These are phyloP conservation scores for Palythoa caribaeorum DNA, from an alignment of 92 coral and sea anemone species.

Conservation along the genomic window DNA sequence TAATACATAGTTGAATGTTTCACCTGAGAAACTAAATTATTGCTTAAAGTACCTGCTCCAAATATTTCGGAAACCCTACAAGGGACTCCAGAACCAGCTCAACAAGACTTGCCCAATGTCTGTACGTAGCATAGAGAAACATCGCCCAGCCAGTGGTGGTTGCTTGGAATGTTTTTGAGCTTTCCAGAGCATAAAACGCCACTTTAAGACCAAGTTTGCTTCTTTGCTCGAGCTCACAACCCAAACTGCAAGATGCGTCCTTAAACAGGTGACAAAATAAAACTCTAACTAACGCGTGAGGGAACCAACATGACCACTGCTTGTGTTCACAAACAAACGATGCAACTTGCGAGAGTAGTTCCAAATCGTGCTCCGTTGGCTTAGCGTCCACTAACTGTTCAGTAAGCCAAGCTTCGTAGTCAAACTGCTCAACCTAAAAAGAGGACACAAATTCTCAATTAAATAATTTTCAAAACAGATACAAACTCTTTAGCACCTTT, in stretches of 20 bases:
- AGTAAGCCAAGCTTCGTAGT: conserved; percentile 79
- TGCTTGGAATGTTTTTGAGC: conserved; percentile 20
- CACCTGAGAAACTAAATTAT: conserved; percentile 6
- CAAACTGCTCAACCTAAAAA: conserved; percentile 74
- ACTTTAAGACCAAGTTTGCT: conserved; percentile 49
- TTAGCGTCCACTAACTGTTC: conserved; percentile 57
- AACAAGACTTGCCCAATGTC: conserved; percentile 83
- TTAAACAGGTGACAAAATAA: conserved; percentile 72
- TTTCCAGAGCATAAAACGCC: conserved; percentile 51
- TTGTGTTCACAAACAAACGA: conserved; percentile 9
- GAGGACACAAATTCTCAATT: neutral
- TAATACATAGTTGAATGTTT: no score
- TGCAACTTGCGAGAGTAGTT: conserved; percentile 55
- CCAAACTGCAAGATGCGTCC: conserved; percentile 48
- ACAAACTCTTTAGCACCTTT: neutral
- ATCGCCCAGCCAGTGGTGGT: conserved; percentile 54
- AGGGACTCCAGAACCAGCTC: conserved; percentile 75
- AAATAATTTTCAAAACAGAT: neutral
- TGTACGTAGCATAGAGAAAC: conserved; percentile 73
- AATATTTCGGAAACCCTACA: conserved; percentile 49
- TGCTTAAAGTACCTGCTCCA: conserved; percentile 59
- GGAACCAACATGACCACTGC: conserved; percentile 50
- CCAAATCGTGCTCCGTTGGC: conserved; percentile 56
- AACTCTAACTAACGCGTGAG: conserved; percentile 69
- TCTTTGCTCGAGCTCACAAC: conserved; percentile 29